Evolutionary conservation across 64 coral and sea anemone species (phyloP).

Genomic region (Acropora yongei): DNA sequence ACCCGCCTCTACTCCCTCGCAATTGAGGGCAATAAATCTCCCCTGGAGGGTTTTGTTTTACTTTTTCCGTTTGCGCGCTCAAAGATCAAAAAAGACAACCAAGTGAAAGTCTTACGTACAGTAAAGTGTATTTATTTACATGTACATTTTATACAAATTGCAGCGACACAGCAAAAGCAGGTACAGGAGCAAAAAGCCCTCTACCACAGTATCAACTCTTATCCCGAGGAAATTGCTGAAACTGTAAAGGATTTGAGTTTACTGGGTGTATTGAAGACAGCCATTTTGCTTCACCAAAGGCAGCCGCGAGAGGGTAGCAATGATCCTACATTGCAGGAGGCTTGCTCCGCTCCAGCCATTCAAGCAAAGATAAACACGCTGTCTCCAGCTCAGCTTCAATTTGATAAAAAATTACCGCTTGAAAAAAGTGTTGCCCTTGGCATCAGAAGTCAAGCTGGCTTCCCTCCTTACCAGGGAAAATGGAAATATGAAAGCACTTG

Average conservation of each 20-base stretch:
- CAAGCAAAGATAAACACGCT: neutral
- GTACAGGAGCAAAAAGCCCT: neutral
- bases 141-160: neutral
- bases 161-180: neutral
- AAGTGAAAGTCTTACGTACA: no score
- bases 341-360: neutral
- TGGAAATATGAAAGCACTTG: slow-evolving; percentile 18
- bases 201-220: neutral
- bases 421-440: neutral
- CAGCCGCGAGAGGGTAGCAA: neutral
- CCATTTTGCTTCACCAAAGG: slow-evolving; percentile 20
- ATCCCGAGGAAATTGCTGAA: neutral
- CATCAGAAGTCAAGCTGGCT: slow-evolving; percentile 7
- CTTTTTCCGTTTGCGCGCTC: no score
- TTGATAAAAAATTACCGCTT: slow-evolving; percentile 9
- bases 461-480: neutral
- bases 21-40: no score
- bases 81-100: no score
- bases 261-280: no score
- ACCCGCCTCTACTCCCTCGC: no score
- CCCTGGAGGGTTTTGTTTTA: no score
- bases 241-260: no score
- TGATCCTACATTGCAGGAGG: neutral
- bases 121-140: no score
- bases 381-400: neutral